Conservation (phyloP, 2,797 vertebrate genomes). For the Protonibea diacanthus region DNA sequence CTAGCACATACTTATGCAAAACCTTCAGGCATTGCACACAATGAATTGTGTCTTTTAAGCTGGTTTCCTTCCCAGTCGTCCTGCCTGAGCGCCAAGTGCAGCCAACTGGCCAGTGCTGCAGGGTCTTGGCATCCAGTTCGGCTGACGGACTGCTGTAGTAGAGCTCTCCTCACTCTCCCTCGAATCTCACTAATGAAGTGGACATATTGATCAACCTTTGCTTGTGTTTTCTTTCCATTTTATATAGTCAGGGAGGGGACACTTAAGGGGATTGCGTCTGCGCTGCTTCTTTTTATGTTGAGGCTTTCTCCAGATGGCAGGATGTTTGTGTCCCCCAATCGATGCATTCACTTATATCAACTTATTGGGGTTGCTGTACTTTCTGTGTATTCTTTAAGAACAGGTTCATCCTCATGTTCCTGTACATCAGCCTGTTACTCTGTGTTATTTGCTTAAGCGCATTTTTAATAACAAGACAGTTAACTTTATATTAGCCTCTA, state of each 20-base stretch:
- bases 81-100: conserved; percentile 24
- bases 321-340: conserved; percentile 36
- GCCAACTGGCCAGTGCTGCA: conserved; percentile 54
- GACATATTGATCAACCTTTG: conserved; percentile 62
- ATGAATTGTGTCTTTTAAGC: conserved; percentile 21
- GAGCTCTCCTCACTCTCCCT: conserved; percentile 32
- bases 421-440: conserved; percentile 22
- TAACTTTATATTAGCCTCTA: conserved; percentile 25
- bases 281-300: conserved; percentile 17
- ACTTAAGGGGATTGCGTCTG: conserved; percentile 46
- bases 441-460: conserved; percentile 43
- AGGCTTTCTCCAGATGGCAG: conserved; percentile 35
- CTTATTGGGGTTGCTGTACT: conserved; percentile 19
- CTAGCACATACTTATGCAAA: background rate
- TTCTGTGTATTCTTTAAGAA: conserved; percentile 7
- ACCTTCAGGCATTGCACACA: background rate
- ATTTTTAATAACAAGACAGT: conserved; percentile 39
- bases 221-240: conserved; percentile 39
- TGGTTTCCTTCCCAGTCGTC: conserved; percentile 26
- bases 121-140: conserved; percentile 58
- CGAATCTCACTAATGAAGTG: conserved; percentile 68
- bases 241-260: conserved; percentile 39
- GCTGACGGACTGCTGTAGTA: conserved; percentile 37
- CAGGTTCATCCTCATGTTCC: conserved; percentile 10
- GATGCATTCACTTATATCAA: conserved; percentile 34